Evolutionary conservation across 2,888 invertebrate species (phyloP).

Genomic region (Physocephala rufipes): DNA sequence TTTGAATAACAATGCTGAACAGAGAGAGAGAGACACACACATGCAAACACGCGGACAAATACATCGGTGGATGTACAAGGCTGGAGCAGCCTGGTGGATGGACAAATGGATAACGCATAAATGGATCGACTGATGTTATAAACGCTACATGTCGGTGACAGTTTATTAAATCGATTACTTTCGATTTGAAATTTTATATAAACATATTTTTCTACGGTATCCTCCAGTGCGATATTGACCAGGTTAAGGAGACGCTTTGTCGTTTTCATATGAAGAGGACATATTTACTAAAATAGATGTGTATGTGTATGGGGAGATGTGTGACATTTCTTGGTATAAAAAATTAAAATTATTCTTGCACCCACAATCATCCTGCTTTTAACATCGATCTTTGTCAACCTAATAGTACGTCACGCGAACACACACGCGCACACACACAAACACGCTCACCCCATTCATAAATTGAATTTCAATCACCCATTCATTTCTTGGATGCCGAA

Average conservation of each 20-base stretch:
- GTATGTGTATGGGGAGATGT: not conserved
- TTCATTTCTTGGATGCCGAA: not conserved
- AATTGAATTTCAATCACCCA: conserved; percentile 18
- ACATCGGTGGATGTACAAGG: conserved; percentile 4
- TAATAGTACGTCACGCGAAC: no score
- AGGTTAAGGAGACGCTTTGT: conserved; percentile 11
- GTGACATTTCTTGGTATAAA: not conserved
- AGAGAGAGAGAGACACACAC: conserved; percentile 16
- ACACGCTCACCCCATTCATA: not conserved
- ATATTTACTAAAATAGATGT: not conserved
- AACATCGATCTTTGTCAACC: not conserved
- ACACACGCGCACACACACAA: not conserved
- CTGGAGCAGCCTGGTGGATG: not conserved
- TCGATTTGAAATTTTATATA: conserved; percentile 54
- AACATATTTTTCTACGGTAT: conserved; percentile 23
- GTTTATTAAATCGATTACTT: conserved; percentile 65
- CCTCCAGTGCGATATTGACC: conserved; percentile 21
- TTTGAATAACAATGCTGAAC: conserved; percentile 45
- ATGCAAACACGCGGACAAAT: conserved; percentile 21
- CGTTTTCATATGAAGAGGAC: not conserved
- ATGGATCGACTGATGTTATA: conserved; percentile 24
- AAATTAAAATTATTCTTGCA: conserved; percentile 3
- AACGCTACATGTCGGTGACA: conserved; percentile 58
- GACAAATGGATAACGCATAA: conserved; percentile 24
- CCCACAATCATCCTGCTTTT: not conserved